Percentiles rank a stretch among this genome's conserved stretches.
Conservation (phyloP, 2,888 invertebrate species). For the Dichetophora obliterata region DNA sequence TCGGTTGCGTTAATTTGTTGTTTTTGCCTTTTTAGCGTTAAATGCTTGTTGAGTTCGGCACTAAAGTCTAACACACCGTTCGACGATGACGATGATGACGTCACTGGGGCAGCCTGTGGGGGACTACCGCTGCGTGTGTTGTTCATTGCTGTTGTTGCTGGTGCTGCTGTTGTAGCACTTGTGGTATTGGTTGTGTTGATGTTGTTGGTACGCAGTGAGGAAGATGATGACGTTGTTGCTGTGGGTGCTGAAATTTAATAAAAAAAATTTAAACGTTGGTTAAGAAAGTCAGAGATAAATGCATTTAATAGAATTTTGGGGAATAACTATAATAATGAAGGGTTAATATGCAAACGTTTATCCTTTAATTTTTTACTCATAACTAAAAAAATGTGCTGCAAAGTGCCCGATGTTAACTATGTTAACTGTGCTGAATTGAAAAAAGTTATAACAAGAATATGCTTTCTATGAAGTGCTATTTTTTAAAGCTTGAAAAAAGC, state of each 20-base stretch:
- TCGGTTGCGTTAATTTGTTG: constrained; percentile 66
- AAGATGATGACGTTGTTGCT: constrained; percentile 34
- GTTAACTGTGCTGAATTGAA: too few species aligned
- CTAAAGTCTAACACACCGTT: constrained; percentile 68
- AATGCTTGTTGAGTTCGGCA: constrained; percentile 68
- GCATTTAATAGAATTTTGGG: background rate
- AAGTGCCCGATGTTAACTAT: too few species aligned
- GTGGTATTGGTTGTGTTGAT: constrained; percentile 35
- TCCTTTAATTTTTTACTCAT: too few species aligned
- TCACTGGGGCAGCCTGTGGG: constrained; percentile 45
- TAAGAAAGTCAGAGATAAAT: background rate
- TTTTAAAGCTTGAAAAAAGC: too few species aligned
- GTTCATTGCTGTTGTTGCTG: constrained; percentile 40
- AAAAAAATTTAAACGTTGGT: background rate
- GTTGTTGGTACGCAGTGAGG: constrained; percentile 31
- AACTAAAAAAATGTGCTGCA: too few species aligned
- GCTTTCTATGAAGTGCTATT: too few species aligned
- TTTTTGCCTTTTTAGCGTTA: constrained; percentile 68
- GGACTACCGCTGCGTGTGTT: constrained; percentile 53
- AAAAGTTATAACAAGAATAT: too few species aligned
- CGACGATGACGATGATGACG: constrained; percentile 57
- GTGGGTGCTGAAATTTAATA: constrained; percentile 20
- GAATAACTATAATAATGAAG: background rate
- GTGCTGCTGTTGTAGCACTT: constrained; percentile 40
- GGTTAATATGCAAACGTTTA: too few species aligned